phyloP scores from a whole-genome alignment of 2,888 invertebrate genomes.

The Erpobdella octoculata region DNA sequence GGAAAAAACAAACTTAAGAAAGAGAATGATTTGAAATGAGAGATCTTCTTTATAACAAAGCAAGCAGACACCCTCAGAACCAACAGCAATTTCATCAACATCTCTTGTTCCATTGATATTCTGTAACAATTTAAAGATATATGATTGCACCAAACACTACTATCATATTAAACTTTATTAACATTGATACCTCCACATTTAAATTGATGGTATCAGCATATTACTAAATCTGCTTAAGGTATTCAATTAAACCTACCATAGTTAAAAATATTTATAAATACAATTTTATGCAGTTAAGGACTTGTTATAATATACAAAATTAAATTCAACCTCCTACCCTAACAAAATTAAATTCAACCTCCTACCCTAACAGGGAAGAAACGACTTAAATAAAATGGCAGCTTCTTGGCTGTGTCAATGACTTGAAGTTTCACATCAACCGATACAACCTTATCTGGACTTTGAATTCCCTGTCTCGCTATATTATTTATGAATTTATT shows the following conservation, averaged over 20 bases:
- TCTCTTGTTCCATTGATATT: background rate
- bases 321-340: too few relatives aligned
- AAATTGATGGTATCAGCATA: too few relatives aligned
- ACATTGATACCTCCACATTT: background rate
- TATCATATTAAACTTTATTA: background rate
- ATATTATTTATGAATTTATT: background rate
- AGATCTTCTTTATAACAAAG: background rate
- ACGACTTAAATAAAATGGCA: constrained; percentile 8
- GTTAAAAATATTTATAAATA: too few relatives aligned
- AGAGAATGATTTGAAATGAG: background rate
- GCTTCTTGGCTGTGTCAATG: constrained; percentile 4
- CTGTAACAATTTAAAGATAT: background rate
- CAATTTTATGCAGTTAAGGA: too few relatives aligned
- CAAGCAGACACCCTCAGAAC: background rate
- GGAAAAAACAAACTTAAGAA: background rate
- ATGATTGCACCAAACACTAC: background rate
- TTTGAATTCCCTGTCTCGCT: background rate
- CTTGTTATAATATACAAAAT: too few relatives aligned
- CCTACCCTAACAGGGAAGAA: background rate
- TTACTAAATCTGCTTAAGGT: too few relatives aligned
- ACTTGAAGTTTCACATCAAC: constrained; percentile 2
- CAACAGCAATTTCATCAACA: background rate
- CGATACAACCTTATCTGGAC: background rate
- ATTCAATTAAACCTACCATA: too few relatives aligned
- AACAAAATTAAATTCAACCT: too few relatives aligned